A percentile compares a stretch with the other conserved stretches of the same genome.
phyloP scores from a whole-genome alignment of 2,113 vertebrate genomes.

The Planiliza haematocheilus region DNA sequence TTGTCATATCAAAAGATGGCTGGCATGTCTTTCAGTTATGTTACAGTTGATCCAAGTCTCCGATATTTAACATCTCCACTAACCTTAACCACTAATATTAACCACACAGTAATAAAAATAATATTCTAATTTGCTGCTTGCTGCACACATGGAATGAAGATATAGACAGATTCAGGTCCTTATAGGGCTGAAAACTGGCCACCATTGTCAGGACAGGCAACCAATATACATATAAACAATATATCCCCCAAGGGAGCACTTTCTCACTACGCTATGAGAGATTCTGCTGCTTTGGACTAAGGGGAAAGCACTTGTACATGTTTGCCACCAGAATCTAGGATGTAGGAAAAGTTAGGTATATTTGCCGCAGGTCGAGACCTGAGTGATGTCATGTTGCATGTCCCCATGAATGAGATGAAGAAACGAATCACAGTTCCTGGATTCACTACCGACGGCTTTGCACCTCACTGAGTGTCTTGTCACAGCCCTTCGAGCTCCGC shows the following conservation, averaged over 20 bases:
- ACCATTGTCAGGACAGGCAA: no score
- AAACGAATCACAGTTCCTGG: constrained; percentile 33
- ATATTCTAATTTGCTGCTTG: not conserved
- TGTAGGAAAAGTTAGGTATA: constrained; percentile 16
- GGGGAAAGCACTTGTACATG: no score
- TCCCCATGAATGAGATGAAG: constrained; percentile 51
- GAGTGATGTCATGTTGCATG: constrained; percentile 37
- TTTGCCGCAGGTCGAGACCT: constrained; percentile 1
- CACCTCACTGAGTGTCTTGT: constrained; percentile 23
- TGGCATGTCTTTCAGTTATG: no score
- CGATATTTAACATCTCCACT: no score
- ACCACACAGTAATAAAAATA: not conserved
- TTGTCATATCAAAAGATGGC: no score
- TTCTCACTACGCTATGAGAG: no score
- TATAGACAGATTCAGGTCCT: not conserved
- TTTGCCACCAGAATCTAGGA: not conserved
- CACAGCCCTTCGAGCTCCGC: constrained; percentile 29
- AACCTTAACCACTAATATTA: not conserved
- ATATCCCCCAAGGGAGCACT: no score
- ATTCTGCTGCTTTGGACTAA: no score
- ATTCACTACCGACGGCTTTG: constrained; percentile 25
- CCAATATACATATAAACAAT: no score
- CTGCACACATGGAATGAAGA: not conserved
- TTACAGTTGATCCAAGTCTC: no score
- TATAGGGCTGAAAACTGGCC: constrained; percentile 28